Conservation (phyloP, 2,888 invertebrate genomes). For the Nomada fucata region DNA sequence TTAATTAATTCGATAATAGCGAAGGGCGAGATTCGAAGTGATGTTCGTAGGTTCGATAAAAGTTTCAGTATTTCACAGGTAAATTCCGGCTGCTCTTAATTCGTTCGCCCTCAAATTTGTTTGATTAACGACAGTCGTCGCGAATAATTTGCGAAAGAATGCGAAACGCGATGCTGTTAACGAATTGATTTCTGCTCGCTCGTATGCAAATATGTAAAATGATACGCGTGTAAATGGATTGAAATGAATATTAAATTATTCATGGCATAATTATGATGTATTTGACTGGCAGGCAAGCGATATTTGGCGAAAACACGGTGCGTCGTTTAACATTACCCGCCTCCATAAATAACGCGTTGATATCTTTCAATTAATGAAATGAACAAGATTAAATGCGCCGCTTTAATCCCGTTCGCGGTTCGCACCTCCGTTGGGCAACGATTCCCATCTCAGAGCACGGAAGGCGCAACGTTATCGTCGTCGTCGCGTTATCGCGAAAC, state of each 20-base stretch:
- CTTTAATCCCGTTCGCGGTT: too few species aligned
- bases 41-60: too few species aligned
- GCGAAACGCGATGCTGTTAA: neutral
- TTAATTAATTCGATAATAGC: too few species aligned
- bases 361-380: neutral
- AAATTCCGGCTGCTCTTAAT: too few species aligned
- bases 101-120: too few species aligned
- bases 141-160: neutral
- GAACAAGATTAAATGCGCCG: neutral
- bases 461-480: slow-evolving; percentile 5
- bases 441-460: neutral
- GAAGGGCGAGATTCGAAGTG: too few species aligned
- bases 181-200: neutral
- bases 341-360: neutral
- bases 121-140: too few species aligned
- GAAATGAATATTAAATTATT: slow-evolving; percentile 1
- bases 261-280: neutral
- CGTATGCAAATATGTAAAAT: slow-evolving; percentile 1
- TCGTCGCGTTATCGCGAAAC: slow-evolving; percentile 11
- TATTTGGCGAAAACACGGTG: neutral
- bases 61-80: too few species aligned
- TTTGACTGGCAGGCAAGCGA: neutral
- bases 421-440: neutral
- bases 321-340: neutral
- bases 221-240: neutral